These are phyloP conservation scores for Atherix ibis DNA, from an alignment of 2,888 invertebrate species.

Conservation along the genomic window DNA sequence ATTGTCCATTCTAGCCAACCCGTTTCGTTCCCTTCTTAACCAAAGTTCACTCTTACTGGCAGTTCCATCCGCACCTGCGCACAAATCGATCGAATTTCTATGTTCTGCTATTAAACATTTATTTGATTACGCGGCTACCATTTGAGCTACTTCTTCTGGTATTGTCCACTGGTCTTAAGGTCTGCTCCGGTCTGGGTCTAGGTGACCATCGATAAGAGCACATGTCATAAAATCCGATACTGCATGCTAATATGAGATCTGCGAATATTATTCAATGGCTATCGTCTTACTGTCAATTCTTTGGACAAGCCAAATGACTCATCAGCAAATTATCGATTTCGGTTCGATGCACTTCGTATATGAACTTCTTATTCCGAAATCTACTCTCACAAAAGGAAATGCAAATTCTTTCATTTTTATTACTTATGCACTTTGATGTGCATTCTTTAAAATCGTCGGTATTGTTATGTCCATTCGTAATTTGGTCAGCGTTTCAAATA, in stretches of 20 bases:
- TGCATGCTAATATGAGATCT: conserved; percentile 9
- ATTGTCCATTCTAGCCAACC: too few relatives aligned
- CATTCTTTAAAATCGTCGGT: too few relatives aligned
- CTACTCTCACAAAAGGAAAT: background rate
- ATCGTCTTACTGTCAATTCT: background rate
- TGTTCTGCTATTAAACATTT: background rate
- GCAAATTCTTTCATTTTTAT: too few relatives aligned
- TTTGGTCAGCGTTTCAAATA: too few relatives aligned
- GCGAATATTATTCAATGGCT: background rate
- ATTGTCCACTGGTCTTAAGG: background rate
- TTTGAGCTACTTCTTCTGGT: too few relatives aligned
- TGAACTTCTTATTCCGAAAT: background rate
- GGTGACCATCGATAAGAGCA: conserved; percentile 9
- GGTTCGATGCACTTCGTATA: background rate
- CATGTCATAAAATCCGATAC: conserved; percentile 11
- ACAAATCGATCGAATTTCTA: background rate
- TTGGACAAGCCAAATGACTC: background rate
- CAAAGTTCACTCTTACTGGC: too few relatives aligned
- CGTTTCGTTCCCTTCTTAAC: too few relatives aligned
- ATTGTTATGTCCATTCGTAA: too few relatives aligned
- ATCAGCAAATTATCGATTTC: background rate
- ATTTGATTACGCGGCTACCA: background rate
- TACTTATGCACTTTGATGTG: too few relatives aligned
- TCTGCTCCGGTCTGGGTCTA: background rate
- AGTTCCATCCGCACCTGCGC: too few relatives aligned